Percentiles rank a stretch among this genome's conserved stretches.
These are phyloP conservation scores for Timandra comae DNA, from an alignment of 2,888 invertebrate genomes.

Conservation along the genomic window DNA sequence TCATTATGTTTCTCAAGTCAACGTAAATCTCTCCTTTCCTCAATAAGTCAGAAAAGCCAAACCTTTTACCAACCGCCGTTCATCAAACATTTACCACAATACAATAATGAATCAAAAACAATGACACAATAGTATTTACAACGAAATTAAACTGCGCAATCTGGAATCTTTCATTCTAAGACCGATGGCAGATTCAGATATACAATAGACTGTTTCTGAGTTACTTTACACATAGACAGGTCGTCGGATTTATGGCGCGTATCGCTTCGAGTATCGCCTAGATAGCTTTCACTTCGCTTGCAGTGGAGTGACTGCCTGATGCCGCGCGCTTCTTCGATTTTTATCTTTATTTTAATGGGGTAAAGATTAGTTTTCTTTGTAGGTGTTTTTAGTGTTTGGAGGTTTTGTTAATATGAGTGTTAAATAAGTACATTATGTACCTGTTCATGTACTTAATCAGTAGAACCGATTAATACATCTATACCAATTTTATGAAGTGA, in stretches of 20 bases:
- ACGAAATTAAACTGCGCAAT: conserved; percentile 28
- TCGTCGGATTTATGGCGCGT: conserved; percentile 17
- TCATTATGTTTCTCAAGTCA: too few species aligned
- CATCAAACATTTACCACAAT: too few species aligned
- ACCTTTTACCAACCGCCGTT: neutral
- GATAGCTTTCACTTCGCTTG: conserved; percentile 11
- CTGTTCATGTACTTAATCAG: too few species aligned
- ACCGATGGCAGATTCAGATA: too few species aligned
- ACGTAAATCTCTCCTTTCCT: too few species aligned
- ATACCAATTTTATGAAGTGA: too few species aligned
- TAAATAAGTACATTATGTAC: too few species aligned
- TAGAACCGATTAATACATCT: too few species aligned
- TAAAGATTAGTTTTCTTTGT: too few species aligned
- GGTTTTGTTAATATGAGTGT: too few species aligned
- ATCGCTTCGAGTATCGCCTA: conserved; percentile 5
- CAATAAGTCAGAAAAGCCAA: neutral
- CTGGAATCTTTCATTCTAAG: conserved; percentile 31
- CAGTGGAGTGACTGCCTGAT: conserved; percentile 4
- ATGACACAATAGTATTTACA: conserved; percentile 27
- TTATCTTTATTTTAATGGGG: too few species aligned
- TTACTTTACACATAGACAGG: conserved; percentile 34
- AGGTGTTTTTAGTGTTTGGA: too few species aligned
- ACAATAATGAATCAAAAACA: conserved; percentile 4
- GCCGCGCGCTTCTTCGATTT: neutral
- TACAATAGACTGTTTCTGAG: conserved; percentile 19